Conservation (phyloP, 1,140 invertebrate species). For the Adelges cooleyi region DNA sequence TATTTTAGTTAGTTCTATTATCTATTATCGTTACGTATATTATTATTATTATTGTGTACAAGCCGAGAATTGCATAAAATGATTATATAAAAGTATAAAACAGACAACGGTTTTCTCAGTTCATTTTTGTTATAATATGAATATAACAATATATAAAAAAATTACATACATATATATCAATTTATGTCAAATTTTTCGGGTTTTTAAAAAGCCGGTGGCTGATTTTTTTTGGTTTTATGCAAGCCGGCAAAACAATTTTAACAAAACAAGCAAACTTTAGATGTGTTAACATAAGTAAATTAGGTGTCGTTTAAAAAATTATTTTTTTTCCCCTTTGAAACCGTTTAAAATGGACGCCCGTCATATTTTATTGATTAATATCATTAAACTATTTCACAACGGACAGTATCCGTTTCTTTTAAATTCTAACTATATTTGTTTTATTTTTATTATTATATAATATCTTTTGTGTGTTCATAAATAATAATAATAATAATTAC, state of each 20-base stretch:
- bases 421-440: constrained; percentile 3
- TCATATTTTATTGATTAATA: background rate
- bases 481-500: too few relatives aligned
- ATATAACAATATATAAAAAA: too few relatives aligned
- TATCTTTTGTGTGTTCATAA: constrained; percentile 26
- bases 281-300: constrained; percentile 26
- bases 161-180: too few relatives aligned
- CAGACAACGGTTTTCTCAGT: background rate
- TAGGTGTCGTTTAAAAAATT: constrained; percentile 23
- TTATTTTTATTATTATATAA: too few relatives aligned
- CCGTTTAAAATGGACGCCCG: constrained; percentile 6
- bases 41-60: constrained; percentile 17
- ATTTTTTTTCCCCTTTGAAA: background rate
- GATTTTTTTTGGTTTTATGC: constrained; percentile 15
- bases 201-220: constrained; percentile 22
- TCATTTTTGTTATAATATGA: background rate
- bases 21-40: too few relatives aligned
- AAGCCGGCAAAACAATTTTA: constrained; percentile 1
- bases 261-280: background rate
- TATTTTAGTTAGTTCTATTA: constrained; percentile 26
- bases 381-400: constrained; percentile 9
- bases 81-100: too few relatives aligned
- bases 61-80: constrained; percentile 14
- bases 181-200: background rate
- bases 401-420: constrained; percentile 11